Evolutionary conservation across 2,888 invertebrate species (phyloP).

Genomic region (Ptycholaimellus sp.): DNA sequence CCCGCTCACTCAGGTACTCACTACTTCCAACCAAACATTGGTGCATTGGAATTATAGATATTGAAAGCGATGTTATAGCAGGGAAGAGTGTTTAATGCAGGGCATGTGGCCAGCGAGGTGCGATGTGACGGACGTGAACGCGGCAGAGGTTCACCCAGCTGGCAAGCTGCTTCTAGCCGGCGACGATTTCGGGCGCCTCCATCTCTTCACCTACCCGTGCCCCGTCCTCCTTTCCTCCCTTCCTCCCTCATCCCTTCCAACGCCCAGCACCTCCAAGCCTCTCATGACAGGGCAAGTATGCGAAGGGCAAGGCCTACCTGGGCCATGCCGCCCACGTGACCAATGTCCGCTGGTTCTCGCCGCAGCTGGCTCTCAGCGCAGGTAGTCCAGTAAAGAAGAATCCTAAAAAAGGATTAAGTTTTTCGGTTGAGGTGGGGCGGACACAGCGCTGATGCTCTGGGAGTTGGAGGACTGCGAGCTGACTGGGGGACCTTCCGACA

Average conservation of each 20-base stretch:
- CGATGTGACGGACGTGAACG: conserved; percentile 31
- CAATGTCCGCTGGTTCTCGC: conserved; percentile 12
- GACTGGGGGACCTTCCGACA: conserved; percentile 25
- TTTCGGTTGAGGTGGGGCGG: conserved; percentile 25
- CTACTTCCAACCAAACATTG: too few species aligned
- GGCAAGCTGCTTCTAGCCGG: conserved; percentile 27
- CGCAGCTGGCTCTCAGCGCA: too few species aligned
- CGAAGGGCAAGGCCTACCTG: conserved; percentile 27
- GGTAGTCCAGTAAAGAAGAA: too few species aligned
- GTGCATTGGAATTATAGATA: too few species aligned
- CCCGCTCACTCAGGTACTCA: too few species aligned
- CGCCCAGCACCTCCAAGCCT: neutral
- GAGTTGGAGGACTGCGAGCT: conserved; percentile 1
- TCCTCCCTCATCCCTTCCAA: too few species aligned
- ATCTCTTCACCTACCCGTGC: conserved; percentile 29
- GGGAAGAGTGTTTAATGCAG: too few species aligned
- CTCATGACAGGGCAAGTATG: conserved; percentile 26
- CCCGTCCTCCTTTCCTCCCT: conserved; percentile 17
- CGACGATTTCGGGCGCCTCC: conserved; percentile 31
- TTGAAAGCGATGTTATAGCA: too few species aligned
- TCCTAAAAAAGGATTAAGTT: too few species aligned
- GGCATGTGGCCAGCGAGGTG: conserved; percentile 30
- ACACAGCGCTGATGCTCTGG: conserved; percentile 30
- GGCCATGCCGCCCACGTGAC: conserved; percentile 13
- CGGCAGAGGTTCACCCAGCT: conserved; percentile 23